Evolutionary conservation across 2,888 invertebrate species (phyloP).

Genomic region (Agrypnus murinus): DNA sequence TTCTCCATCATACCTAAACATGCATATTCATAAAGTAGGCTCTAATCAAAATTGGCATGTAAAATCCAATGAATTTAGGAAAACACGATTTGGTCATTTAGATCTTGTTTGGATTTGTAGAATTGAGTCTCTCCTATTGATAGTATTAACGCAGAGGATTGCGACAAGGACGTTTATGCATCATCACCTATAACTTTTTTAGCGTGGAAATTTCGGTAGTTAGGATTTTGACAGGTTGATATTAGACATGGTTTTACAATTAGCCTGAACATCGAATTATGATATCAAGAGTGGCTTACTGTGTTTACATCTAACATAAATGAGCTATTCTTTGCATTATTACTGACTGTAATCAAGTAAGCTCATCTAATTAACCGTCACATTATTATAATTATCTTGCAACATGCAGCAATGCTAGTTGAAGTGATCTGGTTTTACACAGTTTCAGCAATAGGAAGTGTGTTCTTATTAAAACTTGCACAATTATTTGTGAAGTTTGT

Average conservation of each 20-base stretch:
- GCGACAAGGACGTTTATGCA: slow-evolving; percentile 5
- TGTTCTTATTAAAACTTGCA: neutral
- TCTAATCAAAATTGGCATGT: slow-evolving; percentile 34
- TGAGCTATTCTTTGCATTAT: neutral
- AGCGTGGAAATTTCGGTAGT: slow-evolving; percentile 16
- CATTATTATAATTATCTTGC: too few species aligned
- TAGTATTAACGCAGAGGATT: too few species aligned
- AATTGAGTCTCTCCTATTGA: too few species aligned
- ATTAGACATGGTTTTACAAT: slow-evolving; percentile 28
- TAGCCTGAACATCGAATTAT: neutral
- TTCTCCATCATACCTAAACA: slow-evolving; percentile 27
- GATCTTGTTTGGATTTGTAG: slow-evolving; percentile 8
- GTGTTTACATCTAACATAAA: neutral
- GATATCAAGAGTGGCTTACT: slow-evolving; percentile 11
- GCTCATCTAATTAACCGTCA: too few species aligned
- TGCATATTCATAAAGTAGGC: slow-evolving; percentile 41
- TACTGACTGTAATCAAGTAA: neutral
- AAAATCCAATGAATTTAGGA: slow-evolving; percentile 20
- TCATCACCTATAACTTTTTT: slow-evolving; percentile 19
- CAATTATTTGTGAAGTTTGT: neutral
- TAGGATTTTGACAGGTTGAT: neutral
- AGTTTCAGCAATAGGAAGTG: too few species aligned
- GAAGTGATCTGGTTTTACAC: too few species aligned
- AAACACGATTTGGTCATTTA: slow-evolving; percentile 19
- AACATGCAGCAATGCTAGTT: too few species aligned